These are phyloP conservation scores for Phymorhynchus buccinoides DNA, from an alignment of 1,140 invertebrate species.

Conservation along the genomic window DNA sequence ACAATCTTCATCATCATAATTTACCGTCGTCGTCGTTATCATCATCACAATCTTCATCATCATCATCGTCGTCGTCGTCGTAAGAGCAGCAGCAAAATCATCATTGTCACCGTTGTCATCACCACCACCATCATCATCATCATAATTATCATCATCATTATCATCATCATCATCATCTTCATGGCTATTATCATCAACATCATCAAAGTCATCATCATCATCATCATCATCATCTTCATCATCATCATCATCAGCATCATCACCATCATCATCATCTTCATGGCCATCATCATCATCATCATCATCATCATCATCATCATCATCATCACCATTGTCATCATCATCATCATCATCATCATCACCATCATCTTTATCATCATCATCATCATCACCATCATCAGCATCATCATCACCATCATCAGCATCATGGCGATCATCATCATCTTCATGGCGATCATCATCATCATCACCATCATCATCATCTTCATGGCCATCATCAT, in stretches of 20 bases:
- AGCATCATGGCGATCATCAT: no score
- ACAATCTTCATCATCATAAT: neutral
- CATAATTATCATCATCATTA: no score
- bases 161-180: no score
- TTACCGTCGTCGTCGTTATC: no score
- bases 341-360: conserved; percentile 55
- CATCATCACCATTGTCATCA: conserved; percentile 44
- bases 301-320: conserved; percentile 28
- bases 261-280: no score
- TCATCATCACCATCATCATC: conserved; percentile 60
- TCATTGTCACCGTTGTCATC: no score
- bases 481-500: neutral
- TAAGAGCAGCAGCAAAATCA: no score
- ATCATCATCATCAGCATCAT: neutral
- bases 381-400: no score
- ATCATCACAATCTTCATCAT: no score
- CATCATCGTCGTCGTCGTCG: no score
- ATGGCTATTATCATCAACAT: neutral
- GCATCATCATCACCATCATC: no score
- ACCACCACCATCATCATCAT: neutral
- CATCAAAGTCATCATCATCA: neutral
- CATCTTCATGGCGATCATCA: conserved; percentile 6
- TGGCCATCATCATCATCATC: neutral
- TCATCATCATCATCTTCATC: conserved; percentile 1
- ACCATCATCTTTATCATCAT: no score